Base-by-base conservation (phyloP, 53 echinoderm and acorn worm species). In the Antedon mediterranea region DNA sequence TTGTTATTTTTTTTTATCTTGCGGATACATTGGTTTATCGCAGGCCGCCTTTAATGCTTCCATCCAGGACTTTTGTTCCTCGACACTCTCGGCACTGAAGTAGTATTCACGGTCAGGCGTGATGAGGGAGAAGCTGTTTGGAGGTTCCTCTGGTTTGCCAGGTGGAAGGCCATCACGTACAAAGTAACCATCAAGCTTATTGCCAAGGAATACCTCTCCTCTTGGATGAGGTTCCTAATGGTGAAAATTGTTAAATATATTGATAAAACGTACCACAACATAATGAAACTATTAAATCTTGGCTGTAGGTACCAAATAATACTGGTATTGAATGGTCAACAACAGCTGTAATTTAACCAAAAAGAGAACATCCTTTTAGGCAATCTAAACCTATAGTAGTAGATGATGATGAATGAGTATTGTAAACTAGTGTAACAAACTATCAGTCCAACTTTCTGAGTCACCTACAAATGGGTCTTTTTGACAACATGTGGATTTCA, bases 21-120 rank as follows among this genome's bases (percentile, higher is more conserved):
- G 87, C 14, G 87, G 87, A 33, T 83, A 83, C 41, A 83, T 78
- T 0, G 87, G 83, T 14, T 70, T 83, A 28, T 93, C 92, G 20
- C 90, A 84, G 20, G 86, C 84, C 30, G 72, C 86, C 74, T 75
- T 82, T 31, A 98, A 42, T 27, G 88, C 88, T 8, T 80, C 79
- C 85, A 98, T 98, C 98, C 98, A 98, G 41, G 74, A 75, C 70
- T 86, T 78, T 43, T 92, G 83, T 43, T 98, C 98, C 28, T 86
- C 86, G 14, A 80, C 79, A 23, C 86, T 90, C 77, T 98, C 98
- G 5, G 98, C 90, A 15, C 90, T 89, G 80, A 98, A 83, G 85
- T 88, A 93, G 79, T 84, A 98, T 71, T 98, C 90, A 43, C 98
- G 83, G 79, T 88, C 90, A n/a, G 98, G 98, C 29, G 92, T 92